phyloP scores from a whole-genome alignment of 2,113 vertebrate species.

The Ibidorhyncha struthersii region DNA sequence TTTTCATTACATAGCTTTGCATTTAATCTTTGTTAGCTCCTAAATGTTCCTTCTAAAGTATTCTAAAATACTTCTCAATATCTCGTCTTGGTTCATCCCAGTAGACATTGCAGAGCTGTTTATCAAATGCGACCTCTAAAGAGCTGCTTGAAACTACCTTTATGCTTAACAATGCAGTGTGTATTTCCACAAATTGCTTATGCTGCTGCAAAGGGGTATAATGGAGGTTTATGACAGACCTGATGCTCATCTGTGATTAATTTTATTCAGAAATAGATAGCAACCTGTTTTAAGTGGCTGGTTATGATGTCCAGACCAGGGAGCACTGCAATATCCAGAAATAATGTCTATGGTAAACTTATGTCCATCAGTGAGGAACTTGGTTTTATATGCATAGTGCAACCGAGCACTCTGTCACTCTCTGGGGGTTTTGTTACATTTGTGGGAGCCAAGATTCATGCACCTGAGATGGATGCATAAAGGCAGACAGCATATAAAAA shows the following conservation, averaged over 20 bases:
- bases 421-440: neutral
- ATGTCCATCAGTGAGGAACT: rapidly evolving
- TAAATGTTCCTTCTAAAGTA: neutral
- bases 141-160: neutral
- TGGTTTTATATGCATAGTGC: neutral
- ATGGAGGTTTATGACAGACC: neutral
- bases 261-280: neutral
- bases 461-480: neutral
- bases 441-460: neutral
- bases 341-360: neutral
- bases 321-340: neutral
- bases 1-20: neutral
- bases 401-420: rapidly evolving
- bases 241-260: neutral
- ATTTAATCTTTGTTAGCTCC: neutral
- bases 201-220: neutral
- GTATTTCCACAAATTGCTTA: neutral
- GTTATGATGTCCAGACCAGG: rapidly evolving
- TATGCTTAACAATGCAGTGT: neutral
- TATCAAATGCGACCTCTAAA: neutral
- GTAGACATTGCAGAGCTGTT: neutral
- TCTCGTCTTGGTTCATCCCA: neutral
- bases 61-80: neutral
- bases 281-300: neutral
- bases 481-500: neutral